Evolutionary conservation across 2,888 invertebrate species (phyloP).

Genomic region (Eulithis prunata): DNA sequence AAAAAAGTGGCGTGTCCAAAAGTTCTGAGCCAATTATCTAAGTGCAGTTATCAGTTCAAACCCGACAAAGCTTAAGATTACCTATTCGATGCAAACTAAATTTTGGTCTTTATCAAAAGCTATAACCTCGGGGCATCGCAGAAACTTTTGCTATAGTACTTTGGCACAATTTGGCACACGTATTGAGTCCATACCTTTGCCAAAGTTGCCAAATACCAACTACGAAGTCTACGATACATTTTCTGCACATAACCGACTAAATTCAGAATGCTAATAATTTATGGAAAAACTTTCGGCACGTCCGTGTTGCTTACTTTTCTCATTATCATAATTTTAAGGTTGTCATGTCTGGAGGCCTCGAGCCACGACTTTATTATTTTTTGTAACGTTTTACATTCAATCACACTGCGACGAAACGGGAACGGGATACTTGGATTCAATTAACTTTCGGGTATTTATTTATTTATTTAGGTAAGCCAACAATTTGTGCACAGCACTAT

Average conservation of each 20-base stretch:
- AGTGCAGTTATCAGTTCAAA: background rate
- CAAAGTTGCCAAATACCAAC: conserved; percentile 26
- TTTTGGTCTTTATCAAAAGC: conserved; percentile 24
- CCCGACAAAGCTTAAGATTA: conserved; percentile 7
- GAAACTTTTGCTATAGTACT: conserved; percentile 20
- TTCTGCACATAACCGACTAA: conserved; percentile 25
- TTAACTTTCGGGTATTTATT: no score
- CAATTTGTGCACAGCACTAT: no score
- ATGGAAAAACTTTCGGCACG: conserved; percentile 58
- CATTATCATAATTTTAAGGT: conserved; percentile 68
- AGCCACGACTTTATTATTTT: conserved; percentile 59
- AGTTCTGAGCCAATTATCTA: background rate
- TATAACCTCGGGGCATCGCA: conserved; percentile 14
- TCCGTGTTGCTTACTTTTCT: conserved; percentile 63
- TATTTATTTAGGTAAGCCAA: no score
- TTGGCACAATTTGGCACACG: conserved; percentile 24
- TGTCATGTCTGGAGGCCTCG: conserved; percentile 55
- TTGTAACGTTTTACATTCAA: conserved; percentile 46
- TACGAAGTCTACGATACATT: conserved; percentile 24
- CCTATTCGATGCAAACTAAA: conserved; percentile 12
- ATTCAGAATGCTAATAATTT: conserved; percentile 62
- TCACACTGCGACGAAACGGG: conserved; percentile 27
- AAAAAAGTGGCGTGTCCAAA: background rate
- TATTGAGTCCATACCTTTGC: conserved; percentile 22
- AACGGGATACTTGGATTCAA: background rate